Conservation (phyloP, 2,797 vertebrate species). For the Aselliscus stoliczkanus region DNA sequence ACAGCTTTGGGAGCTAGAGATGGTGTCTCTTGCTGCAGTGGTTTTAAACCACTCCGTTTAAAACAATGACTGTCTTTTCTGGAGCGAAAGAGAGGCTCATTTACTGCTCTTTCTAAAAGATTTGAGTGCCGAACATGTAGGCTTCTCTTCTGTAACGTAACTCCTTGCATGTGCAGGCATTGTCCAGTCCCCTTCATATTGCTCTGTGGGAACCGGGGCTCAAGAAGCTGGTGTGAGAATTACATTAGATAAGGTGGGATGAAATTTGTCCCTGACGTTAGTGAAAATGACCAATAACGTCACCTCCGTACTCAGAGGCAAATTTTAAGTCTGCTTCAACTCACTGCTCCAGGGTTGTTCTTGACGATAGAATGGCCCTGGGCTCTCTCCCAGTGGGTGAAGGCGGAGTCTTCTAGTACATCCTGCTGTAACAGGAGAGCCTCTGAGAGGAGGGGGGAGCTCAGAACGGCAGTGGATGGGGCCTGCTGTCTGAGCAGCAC, state of each 20-base stretch:
- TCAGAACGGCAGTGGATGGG: accelerated
- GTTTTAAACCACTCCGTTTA: not conserved
- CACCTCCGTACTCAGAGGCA: not conserved
- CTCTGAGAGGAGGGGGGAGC: not conserved
- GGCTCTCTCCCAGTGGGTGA: not conserved
- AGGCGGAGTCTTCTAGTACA: not conserved
- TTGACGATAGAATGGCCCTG: not conserved
- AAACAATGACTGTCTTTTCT: not conserved
- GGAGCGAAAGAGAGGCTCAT: not conserved
- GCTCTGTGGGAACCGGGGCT: not conserved
- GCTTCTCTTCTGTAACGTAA: not conserved
- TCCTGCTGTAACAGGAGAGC: not conserved
- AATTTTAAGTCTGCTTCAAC: not conserved
- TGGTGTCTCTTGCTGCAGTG: too few species aligned
- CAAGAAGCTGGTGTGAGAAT: not conserved
- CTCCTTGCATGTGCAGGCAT: accelerated
- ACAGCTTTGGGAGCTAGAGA: not conserved
- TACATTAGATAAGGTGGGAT: not conserved
- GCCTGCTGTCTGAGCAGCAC: not conserved
- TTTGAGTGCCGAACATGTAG: not conserved
- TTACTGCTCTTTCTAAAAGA: not conserved
- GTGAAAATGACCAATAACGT: not conserved
- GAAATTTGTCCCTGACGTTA: not conserved
- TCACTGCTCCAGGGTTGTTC: not conserved
- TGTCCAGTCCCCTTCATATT: not conserved